A percentile compares a stretch with the other conserved stretches of the same genome.
phyloP scores from a whole-genome alignment of 1,140 invertebrate genomes.

The Zaprionus lachaisei region DNA sequence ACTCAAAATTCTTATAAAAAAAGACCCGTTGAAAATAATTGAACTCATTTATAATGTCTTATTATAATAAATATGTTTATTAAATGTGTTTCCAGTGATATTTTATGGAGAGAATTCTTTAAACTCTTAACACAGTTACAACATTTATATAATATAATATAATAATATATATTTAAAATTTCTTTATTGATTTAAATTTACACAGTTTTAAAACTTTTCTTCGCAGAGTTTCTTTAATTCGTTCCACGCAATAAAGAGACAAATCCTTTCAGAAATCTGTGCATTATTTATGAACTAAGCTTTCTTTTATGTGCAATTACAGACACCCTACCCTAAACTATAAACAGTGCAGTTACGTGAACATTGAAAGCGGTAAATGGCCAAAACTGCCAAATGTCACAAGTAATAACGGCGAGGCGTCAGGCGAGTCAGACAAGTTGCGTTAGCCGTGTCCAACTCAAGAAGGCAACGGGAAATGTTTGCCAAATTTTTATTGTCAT shows the following conservation, averaged over 20 bases:
- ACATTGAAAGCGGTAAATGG: slow-evolving; percentile 16
- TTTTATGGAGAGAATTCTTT: too few relatives aligned
- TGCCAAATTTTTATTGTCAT: slow-evolving; percentile 53
- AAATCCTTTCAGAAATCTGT: neutral
- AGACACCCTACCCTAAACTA: neutral
- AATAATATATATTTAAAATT: too few relatives aligned
- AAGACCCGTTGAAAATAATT: too few relatives aligned
- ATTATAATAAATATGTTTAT: too few relatives aligned
- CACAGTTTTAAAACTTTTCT: neutral
- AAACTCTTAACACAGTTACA: too few relatives aligned
- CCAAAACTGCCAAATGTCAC: slow-evolving; percentile 16
- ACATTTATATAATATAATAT: too few relatives aligned
- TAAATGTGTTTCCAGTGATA: too few relatives aligned
- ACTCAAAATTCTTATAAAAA: neutral
- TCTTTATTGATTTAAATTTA: neutral
- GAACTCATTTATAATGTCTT: too few relatives aligned
- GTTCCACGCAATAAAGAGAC: neutral
- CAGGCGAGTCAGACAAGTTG: neutral
- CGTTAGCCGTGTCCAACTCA: neutral
- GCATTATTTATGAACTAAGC: neutral
- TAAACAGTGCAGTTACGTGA: neutral
- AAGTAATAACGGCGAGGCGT: slow-evolving; percentile 3
- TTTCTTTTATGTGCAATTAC: neutral
- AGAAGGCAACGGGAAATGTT: slow-evolving; percentile 52
- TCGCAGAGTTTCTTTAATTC: neutral